These are phyloP conservation scores for Pterocles gutturalis DNA, from an alignment of 2,113 vertebrate genomes.

Conservation along the genomic window DNA sequence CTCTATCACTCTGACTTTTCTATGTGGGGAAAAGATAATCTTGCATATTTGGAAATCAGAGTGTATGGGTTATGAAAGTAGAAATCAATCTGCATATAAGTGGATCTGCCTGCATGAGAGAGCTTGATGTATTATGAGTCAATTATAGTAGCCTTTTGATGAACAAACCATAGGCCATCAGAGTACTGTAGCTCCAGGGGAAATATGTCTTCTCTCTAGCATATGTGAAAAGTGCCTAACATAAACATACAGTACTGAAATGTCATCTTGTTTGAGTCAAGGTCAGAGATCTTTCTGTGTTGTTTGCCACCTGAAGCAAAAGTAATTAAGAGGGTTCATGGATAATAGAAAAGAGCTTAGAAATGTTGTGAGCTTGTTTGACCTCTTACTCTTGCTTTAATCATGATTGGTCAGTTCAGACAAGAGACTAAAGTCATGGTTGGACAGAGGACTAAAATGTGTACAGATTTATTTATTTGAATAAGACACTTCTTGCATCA, in stretches of 20 bases:
- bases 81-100: slow-evolving; percentile 27
- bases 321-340: not conserved
- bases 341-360: not conserved
- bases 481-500: not conserved
- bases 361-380: not conserved
- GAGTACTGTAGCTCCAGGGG: not conserved
- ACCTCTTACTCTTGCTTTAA: not conserved
- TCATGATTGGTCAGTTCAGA: not conserved
- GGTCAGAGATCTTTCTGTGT: not conserved
- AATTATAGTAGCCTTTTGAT: slow-evolving; percentile 59
- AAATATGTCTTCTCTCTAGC: not conserved
- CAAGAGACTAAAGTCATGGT: not conserved
- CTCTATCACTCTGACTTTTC: not conserved
- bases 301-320: not conserved
- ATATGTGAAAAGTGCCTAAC: not conserved
- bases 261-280: not conserved
- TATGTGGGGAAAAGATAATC: not conserved
- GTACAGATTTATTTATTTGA: not conserved
- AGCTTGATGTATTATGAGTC: slow-evolving; percentile 62
- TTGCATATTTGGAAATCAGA: not conserved
- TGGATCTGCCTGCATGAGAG: slow-evolving; percentile 35
- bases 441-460: not conserved
- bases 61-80: not conserved
- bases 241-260: not conserved
- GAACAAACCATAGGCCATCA: not conserved